Evolutionary conservation across 2,113 vertebrate genomes (phyloP).

Genomic region (Hemibagrus wyckioides): DNA sequence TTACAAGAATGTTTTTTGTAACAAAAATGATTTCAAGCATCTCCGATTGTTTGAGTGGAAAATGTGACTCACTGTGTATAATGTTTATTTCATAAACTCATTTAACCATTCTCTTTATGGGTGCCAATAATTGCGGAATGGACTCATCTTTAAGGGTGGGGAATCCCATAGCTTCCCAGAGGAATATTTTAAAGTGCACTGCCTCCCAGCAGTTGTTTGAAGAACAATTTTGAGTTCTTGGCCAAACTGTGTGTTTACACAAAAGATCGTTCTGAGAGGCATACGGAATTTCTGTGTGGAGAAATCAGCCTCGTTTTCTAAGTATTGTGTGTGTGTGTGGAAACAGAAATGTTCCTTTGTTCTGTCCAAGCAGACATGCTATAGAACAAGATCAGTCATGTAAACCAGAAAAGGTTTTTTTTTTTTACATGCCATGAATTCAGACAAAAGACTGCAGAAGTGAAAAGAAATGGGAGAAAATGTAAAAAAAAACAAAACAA

Average conservation of each 20-base stretch:
- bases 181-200: not conserved
- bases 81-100: not conserved
- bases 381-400: constrained; percentile 7
- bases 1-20: not conserved
- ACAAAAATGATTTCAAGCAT: not conserved
- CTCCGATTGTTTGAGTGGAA: not conserved
- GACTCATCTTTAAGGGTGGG: not conserved
- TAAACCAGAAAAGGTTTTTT: not conserved
- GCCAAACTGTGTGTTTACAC: not conserved
- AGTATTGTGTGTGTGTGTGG: not conserved
- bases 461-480: not conserved
- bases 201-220: not conserved
- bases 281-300: not conserved
- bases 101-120: not conserved
- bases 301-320: not conserved
- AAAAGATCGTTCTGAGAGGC: not conserved
- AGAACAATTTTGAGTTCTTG: not conserved
- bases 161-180: not conserved
- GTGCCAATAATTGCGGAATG: constrained; percentile 3
- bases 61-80: not conserved
- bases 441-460: not conserved
- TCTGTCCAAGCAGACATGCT: constrained; percentile 34
- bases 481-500: not conserved
- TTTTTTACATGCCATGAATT: constrained; percentile 11
- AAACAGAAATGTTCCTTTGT: not conserved